These are phyloP conservation scores for Brachypteracias leptosomus DNA, from an alignment of 2,113 vertebrate genomes.

Conservation along the genomic window DNA sequence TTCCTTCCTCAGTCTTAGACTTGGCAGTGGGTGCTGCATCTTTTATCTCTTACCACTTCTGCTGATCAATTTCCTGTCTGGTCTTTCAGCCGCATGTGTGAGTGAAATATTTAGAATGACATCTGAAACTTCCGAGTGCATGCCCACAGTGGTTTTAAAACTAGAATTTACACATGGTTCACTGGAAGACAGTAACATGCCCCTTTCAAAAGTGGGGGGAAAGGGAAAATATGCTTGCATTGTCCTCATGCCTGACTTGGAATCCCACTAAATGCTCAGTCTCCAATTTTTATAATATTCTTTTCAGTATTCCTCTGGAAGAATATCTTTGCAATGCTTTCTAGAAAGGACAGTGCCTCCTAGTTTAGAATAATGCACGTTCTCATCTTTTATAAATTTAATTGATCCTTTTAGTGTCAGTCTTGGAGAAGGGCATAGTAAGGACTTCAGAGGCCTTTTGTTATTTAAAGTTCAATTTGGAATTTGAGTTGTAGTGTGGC, in stretches of 20 bases:
- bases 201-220: neutral
- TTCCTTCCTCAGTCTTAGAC: neutral
- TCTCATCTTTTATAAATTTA: neutral
- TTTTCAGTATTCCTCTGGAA: neutral
- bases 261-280: neutral
- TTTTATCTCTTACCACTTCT: neutral
- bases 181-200: neutral
- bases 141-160: neutral
- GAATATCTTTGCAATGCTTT: neutral
- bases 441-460: neutral
- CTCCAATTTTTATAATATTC: neutral
- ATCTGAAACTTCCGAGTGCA: neutral
- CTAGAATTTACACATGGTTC: neutral
- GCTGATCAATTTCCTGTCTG: neutral
- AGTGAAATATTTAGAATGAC: neutral
- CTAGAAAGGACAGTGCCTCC: neutral
- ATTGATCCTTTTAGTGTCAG: neutral
- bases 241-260: neutral
- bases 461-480: neutral
- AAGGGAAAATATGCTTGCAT: neutral
- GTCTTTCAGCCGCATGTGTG: neutral
- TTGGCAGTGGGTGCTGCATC: neutral
- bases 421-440: neutral
- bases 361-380: neutral
- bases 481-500: neutral